phyloP scores from a whole-genome alignment of 1,140 invertebrate genomes.

The Bombus confusus region DNA sequence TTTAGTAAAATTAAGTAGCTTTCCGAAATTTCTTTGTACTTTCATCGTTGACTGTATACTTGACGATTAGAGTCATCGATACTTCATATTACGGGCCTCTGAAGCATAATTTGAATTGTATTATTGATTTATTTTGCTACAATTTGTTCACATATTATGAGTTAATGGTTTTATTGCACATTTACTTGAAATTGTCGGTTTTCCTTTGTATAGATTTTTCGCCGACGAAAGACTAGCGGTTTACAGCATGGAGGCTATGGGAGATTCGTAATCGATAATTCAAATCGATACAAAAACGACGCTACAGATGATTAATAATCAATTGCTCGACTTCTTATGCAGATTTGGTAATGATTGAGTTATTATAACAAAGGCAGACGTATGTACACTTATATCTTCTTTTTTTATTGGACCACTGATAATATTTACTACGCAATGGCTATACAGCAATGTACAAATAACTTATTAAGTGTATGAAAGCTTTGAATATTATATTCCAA shows the following conservation, averaged over 20 bases:
- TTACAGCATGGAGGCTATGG: neutral
- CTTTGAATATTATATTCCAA: no score
- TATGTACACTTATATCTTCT: neutral
- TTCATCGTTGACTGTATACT: neutral
- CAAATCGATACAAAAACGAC: neutral
- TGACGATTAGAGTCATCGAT: neutral
- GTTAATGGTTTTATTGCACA: neutral
- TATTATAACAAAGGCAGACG: neutral
- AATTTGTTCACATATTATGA: neutral
- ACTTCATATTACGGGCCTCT: neutral
- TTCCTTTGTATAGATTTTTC: neutral
- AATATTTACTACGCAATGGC: neutral
- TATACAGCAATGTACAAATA: neutral
- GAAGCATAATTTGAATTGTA: neutral
- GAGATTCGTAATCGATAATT: neutral
- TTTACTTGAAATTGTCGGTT: neutral
- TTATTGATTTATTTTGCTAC: neutral
- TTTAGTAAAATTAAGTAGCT: neutral
- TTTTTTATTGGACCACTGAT: neutral
- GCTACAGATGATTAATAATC: neutral
- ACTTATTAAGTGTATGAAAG: no score
- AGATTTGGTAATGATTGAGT: neutral
- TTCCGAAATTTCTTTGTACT: neutral
- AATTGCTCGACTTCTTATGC: neutral
- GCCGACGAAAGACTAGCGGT: neutral